Percentiles rank a stretch among this genome's conserved stretches.
Conservation (phyloP, 2,888 invertebrate species). For the Silvanus unidentatus region DNA sequence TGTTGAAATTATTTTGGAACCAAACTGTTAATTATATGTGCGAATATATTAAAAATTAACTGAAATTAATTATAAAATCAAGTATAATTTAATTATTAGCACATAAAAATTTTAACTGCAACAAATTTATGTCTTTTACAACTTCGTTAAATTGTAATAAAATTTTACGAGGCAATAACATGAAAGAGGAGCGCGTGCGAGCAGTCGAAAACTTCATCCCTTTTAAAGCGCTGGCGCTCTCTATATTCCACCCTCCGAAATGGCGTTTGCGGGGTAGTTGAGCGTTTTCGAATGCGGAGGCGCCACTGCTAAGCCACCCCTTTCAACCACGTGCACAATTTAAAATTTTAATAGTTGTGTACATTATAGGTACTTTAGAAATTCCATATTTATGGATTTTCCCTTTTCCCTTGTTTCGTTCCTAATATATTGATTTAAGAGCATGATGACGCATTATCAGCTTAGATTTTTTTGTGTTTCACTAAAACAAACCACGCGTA, state of each 20-base stretch:
- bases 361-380: not conserved
- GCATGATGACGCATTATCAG: slow-evolving; percentile 9
- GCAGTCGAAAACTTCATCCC: slow-evolving; percentile 16
- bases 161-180: slow-evolving; percentile 26
- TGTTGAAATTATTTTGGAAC: too few relatives aligned
- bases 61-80: not conserved
- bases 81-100: slow-evolving; percentile 17
- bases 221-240: slow-evolving; percentile 13
- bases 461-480: not conserved
- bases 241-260: slow-evolving; percentile 10
- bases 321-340: slow-evolving; percentile 1
- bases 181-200: slow-evolving; percentile 14
- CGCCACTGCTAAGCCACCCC: slow-evolving; percentile 13
- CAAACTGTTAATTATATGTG: too few relatives aligned
- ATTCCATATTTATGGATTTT: slow-evolving; percentile 1
- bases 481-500: slow-evolving; percentile 15
- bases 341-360: not conserved
- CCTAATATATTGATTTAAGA: slow-evolving; percentile 1
- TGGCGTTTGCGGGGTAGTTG: slow-evolving; percentile 9
- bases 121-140: slow-evolving; percentile 20
- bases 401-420: not conserved
- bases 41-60: slow-evolving; percentile 1
- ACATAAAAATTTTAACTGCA: slow-evolving; percentile 21
- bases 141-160: slow-evolving; percentile 25
- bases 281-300: slow-evolving; percentile 15